Evolutionary conservation across 2,888 invertebrate species (phyloP), one percentile per base, ranked within the genome.

Genomic region (Pammene fasciana): DNA sequence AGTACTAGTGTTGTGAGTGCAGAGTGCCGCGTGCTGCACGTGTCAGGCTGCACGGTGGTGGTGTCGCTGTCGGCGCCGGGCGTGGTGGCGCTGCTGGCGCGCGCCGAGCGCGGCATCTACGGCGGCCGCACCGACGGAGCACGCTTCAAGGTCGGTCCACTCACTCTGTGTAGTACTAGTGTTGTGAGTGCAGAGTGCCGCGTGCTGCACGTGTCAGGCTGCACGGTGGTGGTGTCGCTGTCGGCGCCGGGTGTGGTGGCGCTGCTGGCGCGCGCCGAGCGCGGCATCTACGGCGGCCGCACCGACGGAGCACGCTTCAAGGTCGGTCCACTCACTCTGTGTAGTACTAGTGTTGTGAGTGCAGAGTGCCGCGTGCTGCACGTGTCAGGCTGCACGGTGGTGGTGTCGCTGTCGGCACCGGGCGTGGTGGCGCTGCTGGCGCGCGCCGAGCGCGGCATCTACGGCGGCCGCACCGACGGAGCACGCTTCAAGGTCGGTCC

Each of bases 241-340:
- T 8, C 50, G 50, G 18, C 18, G 61, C 61, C 61, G 13, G 61
- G 18, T 9, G 61, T 9, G 38, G 38, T 18, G 61, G 61, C 61
- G 50, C 89, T 98, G 0, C 84, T 97, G 14, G 97, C 97, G 85
- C 95, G 95, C 76, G 93, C 94, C 0, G 93, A 94, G 68, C 93
- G 94, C 0, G 90, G 94, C 10, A 90, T 93, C 70, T 91, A 90
- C 73, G 90, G 93, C 5, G 92, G 92, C 0, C 81, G 94, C 16
- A 93, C 94, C 48, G 93, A 94, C 36, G 96, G 96, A 7, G 96
- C 96, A 0, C 92, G 95, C 67, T 97, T 97, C 82, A 95, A 95
- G 65, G 94, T 52, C n/a, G n/a, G n/a, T n/a, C n/a, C n/a, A n/a
- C n/a, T n/a, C n/a, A n/a, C n/a, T n/a, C n/a, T n/a, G n/a, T n/a